A percentile compares a stretch with the other conserved stretches of the same genome.
phyloP scores from a whole-genome alignment of 2,113 vertebrate genomes.

The Percopsis transmontana region DNA sequence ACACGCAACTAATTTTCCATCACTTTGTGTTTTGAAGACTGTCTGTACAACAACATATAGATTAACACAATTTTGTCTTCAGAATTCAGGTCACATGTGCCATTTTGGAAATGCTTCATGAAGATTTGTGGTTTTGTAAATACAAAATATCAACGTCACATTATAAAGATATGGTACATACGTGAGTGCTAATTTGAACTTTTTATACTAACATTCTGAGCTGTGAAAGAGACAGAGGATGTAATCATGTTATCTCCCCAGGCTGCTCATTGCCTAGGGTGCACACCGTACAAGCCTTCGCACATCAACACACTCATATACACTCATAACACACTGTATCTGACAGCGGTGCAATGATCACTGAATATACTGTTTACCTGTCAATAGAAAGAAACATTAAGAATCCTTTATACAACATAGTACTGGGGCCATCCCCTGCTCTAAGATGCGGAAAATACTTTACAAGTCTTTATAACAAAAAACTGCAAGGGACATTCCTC shows the following conservation, averaged over 20 bases:
- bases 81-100: slow-evolving; percentile 16
- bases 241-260: slow-evolving; percentile 34
- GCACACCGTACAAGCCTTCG: slow-evolving; percentile 65
- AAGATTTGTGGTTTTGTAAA: slow-evolving; percentile 2
- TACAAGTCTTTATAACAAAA: too few relatives aligned
- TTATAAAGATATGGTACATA: slow-evolving; percentile 1
- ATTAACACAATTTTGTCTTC: neutral
- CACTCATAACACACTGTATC: slow-evolving; percentile 10
- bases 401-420: too few relatives aligned
- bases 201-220: neutral
- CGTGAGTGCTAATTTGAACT: too few relatives aligned
- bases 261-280: slow-evolving; percentile 61
- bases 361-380: slow-evolving; percentile 18
- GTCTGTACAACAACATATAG: too few relatives aligned
- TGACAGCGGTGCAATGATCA: neutral
- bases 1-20: too few relatives aligned
- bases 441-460: too few relatives aligned
- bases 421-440: too few relatives aligned
- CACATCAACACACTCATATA: slow-evolving; percentile 21
- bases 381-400: neutral
- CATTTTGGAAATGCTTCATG: slow-evolving; percentile 27
- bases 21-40: too few relatives aligned
- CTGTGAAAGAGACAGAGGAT: slow-evolving; percentile 14
- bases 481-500: too few relatives aligned
- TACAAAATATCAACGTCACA: slow-evolving; percentile 2